Conservation (phyloP, 2,113 vertebrate genomes). For the Mormoops blainvillei region DNA sequence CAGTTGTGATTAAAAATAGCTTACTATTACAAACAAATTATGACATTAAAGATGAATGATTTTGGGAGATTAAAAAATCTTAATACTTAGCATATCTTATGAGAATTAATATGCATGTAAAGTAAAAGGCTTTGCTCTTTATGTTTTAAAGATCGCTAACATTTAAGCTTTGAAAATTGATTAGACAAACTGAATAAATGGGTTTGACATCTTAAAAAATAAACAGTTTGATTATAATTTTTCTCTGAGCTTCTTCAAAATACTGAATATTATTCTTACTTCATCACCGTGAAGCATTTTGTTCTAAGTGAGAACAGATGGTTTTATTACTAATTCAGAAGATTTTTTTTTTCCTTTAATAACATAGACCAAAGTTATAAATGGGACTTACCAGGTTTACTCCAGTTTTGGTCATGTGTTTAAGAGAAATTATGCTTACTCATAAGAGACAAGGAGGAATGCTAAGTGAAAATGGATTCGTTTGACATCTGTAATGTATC, state of each 20-base stretch:
- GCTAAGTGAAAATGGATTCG: slow-evolving; percentile 13
- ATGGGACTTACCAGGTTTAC: slow-evolving; percentile 48
- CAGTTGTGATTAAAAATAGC: not conserved
- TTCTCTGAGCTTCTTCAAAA: not conserved
- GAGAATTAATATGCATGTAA: not conserved
- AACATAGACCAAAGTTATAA: slow-evolving; percentile 26
- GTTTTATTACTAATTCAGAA: slow-evolving; percentile 54
- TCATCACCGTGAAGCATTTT: slow-evolving; percentile 46
- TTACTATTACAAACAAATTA: not conserved
- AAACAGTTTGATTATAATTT: not conserved
- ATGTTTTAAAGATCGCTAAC: not conserved
- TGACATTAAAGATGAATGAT: not conserved
- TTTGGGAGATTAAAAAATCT: not conserved
- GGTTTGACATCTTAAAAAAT: not conserved
- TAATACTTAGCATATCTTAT: not conserved
- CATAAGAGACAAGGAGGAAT: slow-evolving; percentile 34
- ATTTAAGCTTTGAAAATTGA: not conserved
- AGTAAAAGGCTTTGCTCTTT: not conserved
- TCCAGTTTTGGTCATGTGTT: slow-evolving; percentile 56
- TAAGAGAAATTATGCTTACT: slow-evolving; percentile 59
- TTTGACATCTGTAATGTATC: slow-evolving; percentile 35
- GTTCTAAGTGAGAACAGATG: slow-evolving; percentile 55
- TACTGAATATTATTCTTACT: slow-evolving; percentile 47
- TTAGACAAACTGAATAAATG: not conserved
- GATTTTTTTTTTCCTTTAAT: not conserved